Percentiles rank a stretch among this genome's conserved stretches.
Conservation (phyloP, 2,113 vertebrate species). For the Antigone vipio region DNA sequence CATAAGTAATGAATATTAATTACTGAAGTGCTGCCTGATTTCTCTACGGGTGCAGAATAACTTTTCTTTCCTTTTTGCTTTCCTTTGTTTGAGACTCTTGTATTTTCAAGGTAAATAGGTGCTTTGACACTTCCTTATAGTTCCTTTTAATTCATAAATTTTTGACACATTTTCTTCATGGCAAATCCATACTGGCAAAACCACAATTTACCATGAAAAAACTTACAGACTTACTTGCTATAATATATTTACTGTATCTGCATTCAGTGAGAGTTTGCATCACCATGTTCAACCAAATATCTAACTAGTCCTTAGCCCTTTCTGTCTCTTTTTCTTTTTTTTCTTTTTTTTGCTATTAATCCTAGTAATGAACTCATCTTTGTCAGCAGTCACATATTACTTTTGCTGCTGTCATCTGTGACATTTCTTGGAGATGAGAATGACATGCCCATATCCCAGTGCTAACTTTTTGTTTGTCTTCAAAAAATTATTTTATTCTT, state of each 20-base stretch:
- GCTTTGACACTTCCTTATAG: slow-evolving; percentile 31
- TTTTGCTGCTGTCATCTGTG: background rate
- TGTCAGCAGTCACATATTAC: background rate
- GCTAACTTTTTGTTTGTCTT: background rate
- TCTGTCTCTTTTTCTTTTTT: background rate
- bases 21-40: background rate
- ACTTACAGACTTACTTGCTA: slow-evolving; percentile 19
- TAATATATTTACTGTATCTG: slow-evolving; percentile 17
- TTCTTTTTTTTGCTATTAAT: background rate
- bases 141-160: slow-evolving; percentile 39
- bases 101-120: slow-evolving; percentile 18
- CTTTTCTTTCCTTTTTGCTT: background rate
- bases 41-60: background rate
- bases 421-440: background rate
- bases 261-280: slow-evolving; percentile 4
- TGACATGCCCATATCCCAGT: background rate
- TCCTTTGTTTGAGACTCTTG: background rate
- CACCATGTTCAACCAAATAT: background rate
- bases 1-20: slow-evolving; percentile 61
- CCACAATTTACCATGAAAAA: slow-evolving; percentile 45
- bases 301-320: background rate
- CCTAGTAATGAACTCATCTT: background rate
- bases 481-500: background rate
- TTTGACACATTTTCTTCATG: slow-evolving; percentile 52
- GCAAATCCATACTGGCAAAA: slow-evolving; percentile 40